Evolutionary conservation across 2,113 vertebrate genomes (phyloP).

Genomic region (Podiceps cristatus): DNA sequence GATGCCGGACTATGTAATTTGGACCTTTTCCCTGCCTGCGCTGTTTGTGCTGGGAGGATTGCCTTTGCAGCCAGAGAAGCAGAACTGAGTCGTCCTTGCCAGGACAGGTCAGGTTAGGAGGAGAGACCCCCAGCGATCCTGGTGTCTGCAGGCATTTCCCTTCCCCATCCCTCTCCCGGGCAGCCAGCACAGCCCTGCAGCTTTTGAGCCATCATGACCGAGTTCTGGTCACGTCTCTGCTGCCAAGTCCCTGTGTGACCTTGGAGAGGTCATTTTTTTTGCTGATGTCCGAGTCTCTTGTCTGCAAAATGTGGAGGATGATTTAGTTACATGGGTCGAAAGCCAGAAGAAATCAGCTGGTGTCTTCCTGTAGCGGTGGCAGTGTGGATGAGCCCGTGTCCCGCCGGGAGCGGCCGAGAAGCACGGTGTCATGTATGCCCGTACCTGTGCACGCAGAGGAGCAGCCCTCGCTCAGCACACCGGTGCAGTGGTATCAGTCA

Average conservation of each 20-base stretch:
- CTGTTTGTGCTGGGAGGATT: neutral
- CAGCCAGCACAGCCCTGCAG: neutral
- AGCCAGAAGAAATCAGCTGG: neutral
- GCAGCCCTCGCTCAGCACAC: neutral
- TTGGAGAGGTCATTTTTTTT: constrained; percentile 31
- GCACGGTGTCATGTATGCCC: accelerated
- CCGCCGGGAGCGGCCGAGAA: accelerated
- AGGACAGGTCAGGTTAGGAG: neutral
- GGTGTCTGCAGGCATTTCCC: accelerated
- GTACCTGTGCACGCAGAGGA: accelerated
- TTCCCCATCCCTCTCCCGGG: neutral
- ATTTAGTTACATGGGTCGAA: neutral
- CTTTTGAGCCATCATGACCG: accelerated
- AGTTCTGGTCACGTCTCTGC: neutral
- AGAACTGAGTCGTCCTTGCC: accelerated
- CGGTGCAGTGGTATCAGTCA: accelerated
- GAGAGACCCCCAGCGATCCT: neutral
- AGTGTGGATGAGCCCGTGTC: neutral
- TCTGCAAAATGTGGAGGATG: neutral
- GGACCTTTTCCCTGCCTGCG: neutral
- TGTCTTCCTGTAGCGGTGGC: neutral
- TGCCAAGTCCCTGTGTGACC: neutral
- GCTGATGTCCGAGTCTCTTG: neutral
- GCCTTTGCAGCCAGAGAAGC: neutral
- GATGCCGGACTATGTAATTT: neutral